Conservation (phyloP, 2,888 invertebrate species). For the Frankliniella fusca region DNA sequence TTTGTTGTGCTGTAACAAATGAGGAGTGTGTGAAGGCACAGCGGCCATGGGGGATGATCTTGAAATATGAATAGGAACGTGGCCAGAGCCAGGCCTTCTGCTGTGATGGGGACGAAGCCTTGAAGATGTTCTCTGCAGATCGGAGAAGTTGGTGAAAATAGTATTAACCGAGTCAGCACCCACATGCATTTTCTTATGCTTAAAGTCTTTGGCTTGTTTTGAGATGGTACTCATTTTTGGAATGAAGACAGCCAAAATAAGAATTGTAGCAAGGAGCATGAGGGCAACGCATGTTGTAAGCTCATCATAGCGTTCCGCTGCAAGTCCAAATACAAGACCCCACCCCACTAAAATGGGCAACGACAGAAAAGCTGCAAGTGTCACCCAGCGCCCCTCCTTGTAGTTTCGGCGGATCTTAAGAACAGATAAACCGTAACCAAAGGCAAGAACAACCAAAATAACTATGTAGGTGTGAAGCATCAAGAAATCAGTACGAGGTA, state of each 20-base stretch:
- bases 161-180: slow-evolving; percentile 42
- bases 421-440: slow-evolving; percentile 44
- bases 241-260: slow-evolving; percentile 44
- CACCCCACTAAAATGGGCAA: slow-evolving; percentile 42
- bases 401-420: slow-evolving; percentile 44
- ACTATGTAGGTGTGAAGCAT: slow-evolving; percentile 43
- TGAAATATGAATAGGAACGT: not conserved
- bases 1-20: slow-evolving; percentile 12
- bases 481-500: slow-evolving; percentile 41
- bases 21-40: not conserved
- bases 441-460: slow-evolving; percentile 42
- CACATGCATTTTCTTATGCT: slow-evolving; percentile 42
- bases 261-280: slow-evolving; percentile 42
- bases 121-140: slow-evolving; percentile 37
- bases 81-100: not conserved
- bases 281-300: slow-evolving; percentile 44
- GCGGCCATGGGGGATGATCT: not conserved
- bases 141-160: slow-evolving; percentile 42
- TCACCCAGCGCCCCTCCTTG: slow-evolving; percentile 45
- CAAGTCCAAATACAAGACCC: slow-evolving; percentile 35
- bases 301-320: slow-evolving; percentile 41
- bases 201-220: slow-evolving; percentile 41
- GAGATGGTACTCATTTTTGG: slow-evolving; percentile 45
- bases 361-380: slow-evolving; percentile 42
- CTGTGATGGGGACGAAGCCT: not conserved